Evolutionary conservation across 1,140 invertebrate species (phyloP), one percentile per base, ranked within the genome.

Genomic region (Anastrepha obliqua): DNA sequence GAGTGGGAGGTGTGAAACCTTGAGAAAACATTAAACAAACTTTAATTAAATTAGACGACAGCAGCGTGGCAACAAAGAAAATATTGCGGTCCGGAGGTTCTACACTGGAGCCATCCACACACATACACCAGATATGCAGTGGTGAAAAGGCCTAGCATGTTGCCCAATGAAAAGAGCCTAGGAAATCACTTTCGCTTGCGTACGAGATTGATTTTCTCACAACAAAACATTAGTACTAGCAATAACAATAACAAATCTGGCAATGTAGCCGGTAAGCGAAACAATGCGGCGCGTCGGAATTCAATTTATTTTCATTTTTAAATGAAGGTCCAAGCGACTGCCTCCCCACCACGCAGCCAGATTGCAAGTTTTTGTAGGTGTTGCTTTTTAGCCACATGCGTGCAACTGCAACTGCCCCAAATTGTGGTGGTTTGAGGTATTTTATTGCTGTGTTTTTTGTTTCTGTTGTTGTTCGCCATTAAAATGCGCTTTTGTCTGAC

Each of bases 11-110:
- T 51, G 17, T 55, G 47, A 86, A 86, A 86, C 85, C 85, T 86
- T 86, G 85, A 86, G 51, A 62, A 86, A 86, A 62, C 55, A 86
- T 86, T 86, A 86, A 62, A 86, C 39, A 86, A 86, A 86, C 55
- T 86, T 86, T 86, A 86, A 86, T 86, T 86, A 86, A 86, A 86
- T 86, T 86, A 86, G 55, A 39, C 58, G 59, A 51, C 55, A 39
- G 85, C 85, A 81, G 47, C 55, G 74, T 47, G 44, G 20, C 44
- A 81, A 58, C 44, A 81, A 55, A 81, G 74, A 8, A 29, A 81
- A 67, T 67, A 11, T 67, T 29, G n/a, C 20, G 20, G 17, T 9
- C 17, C 60, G 15, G 11, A 62, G 60, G 60, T 62, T 62, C 60
- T 62, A 17, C 60, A 11, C 20, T 67, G n/a, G n/a, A 67, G 64